Percentiles rank a stretch among this genome's conserved stretches.
Evolutionary conservation across 2,888 invertebrate genomes (phyloP).

Genomic region (Mythimna ferrago): DNA sequence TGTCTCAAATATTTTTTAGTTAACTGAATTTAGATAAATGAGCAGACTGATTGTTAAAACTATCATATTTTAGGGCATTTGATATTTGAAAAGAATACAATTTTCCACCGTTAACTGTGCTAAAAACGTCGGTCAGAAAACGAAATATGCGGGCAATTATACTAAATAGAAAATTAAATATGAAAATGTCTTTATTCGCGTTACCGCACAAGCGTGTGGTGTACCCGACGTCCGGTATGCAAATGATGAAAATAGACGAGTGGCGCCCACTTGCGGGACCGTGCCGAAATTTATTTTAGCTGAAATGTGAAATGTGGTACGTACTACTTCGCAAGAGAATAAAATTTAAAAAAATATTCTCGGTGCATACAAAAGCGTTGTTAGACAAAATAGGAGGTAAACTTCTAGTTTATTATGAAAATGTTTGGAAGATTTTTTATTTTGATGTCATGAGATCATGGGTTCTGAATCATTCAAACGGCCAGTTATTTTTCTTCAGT

Average conservation of each 20-base stretch:
- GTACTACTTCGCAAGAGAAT: constrained; percentile 33
- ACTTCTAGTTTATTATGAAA: constrained; percentile 21
- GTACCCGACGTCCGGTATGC: constrained; percentile 76
- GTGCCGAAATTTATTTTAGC: constrained; percentile 62
- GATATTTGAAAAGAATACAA: not conserved
- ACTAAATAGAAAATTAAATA: constrained; percentile 87
- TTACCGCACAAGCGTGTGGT: constrained; percentile 56
- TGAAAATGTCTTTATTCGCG: constrained; percentile 83
- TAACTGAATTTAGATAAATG: not conserved
- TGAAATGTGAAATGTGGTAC: constrained; percentile 54
- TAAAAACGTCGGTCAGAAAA: constrained; percentile 65
- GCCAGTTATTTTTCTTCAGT: no score
- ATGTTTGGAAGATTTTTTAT: constrained; percentile 2
- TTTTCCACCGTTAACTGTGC: constrained; percentile 15
- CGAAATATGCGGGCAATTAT: constrained; percentile 83
- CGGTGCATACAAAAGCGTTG: not conserved
- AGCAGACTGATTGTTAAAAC: not conserved
- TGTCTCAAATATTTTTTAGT: no score
- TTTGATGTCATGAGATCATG: not conserved
- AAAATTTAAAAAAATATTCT: constrained; percentile 24
- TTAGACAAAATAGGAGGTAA: constrained; percentile 2
- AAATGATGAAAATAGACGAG: constrained; percentile 82
- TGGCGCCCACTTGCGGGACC: constrained; percentile 65
- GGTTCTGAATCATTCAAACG: no score
- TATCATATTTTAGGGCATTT: not conserved